phyloP scores from a whole-genome alignment of 2,888 invertebrate genomes.

The Gari tellinella region DNA sequence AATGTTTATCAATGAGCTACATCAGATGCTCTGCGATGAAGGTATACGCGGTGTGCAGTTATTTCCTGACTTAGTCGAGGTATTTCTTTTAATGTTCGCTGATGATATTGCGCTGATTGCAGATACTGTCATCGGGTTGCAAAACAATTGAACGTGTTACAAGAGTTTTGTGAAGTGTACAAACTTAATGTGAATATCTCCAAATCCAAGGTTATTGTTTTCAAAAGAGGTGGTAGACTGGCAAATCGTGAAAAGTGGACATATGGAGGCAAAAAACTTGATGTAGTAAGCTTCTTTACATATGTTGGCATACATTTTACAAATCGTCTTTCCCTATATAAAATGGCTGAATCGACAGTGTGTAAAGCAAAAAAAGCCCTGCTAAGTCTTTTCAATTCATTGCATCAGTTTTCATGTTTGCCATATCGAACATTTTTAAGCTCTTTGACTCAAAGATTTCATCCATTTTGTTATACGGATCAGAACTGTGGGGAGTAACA shows the following conservation, averaged over 20 bases:
- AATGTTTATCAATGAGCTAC: conserved; percentile 24
- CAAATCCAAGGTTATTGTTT: conserved; percentile 38
- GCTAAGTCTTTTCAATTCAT: not conserved
- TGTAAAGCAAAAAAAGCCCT: conserved; percentile 19
- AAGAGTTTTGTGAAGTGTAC: no score
- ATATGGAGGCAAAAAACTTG: no score
- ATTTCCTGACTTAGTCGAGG: conserved; percentile 19
- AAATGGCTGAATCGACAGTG: conserved; percentile 16
- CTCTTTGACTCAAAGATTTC: conserved; percentile 35
- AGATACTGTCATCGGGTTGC: conserved; percentile 40
- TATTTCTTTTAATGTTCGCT: conserved; percentile 41
- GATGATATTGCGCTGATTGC: conserved; percentile 41
- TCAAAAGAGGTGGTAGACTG: conserved; percentile 36
- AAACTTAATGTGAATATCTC: conserved; percentile 26
- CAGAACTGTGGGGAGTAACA: conserved; percentile 35
- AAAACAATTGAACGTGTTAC: no score
- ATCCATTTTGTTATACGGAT: conserved; percentile 27
- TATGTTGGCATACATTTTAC: conserved; percentile 40
- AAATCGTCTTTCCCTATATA: conserved; percentile 18
- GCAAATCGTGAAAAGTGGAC: no score
- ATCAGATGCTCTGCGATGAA: not conserved
- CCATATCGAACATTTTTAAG: conserved; percentile 24
- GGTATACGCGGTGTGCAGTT: conserved; percentile 24
- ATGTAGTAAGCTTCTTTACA: conserved; percentile 24
- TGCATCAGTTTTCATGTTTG: conserved; percentile 11